Conservation (phyloP, 2,888 invertebrate genomes). For the Xestoiulus laeticollis region DNA sequence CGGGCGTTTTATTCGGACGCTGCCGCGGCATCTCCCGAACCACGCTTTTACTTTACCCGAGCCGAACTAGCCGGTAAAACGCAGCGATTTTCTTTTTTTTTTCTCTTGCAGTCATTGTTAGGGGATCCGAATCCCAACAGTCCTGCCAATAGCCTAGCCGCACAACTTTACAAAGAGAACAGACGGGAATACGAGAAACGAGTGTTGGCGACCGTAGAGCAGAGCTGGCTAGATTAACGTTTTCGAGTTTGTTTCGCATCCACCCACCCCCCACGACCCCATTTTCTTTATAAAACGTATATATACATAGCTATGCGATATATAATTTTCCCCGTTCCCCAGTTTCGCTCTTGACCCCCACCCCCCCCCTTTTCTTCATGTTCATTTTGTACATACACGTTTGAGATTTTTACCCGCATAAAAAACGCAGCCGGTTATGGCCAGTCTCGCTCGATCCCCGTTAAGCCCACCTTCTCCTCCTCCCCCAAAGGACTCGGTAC, state of each 20-base stretch:
- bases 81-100: conserved; percentile 45
- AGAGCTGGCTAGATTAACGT: conserved; percentile 94
- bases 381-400: conserved; percentile 21
- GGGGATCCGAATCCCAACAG: conserved; percentile 99
- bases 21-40: background rate
- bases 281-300: conserved; percentile 17
- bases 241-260: conserved; percentile 13
- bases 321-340: background rate
- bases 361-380: background rate
- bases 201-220: conserved; percentile 99
- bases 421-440: background rate
- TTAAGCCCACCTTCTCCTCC: no score
- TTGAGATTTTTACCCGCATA: background rate
- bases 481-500: no score
- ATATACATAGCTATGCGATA: conserved; percentile 25
- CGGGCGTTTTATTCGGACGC: background rate
- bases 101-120: conserved; percentile 88
- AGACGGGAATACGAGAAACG: conserved; percentile 99
- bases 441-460: no score
- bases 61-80: background rate
- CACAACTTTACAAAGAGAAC: conserved; percentile 99
- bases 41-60: background rate
- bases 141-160: conserved; percentile 98
- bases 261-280: background rate
- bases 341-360: background rate